Base-by-base conservation (phyloP, 1,140 invertebrate genomes). In the Aricia agestis region DNA sequence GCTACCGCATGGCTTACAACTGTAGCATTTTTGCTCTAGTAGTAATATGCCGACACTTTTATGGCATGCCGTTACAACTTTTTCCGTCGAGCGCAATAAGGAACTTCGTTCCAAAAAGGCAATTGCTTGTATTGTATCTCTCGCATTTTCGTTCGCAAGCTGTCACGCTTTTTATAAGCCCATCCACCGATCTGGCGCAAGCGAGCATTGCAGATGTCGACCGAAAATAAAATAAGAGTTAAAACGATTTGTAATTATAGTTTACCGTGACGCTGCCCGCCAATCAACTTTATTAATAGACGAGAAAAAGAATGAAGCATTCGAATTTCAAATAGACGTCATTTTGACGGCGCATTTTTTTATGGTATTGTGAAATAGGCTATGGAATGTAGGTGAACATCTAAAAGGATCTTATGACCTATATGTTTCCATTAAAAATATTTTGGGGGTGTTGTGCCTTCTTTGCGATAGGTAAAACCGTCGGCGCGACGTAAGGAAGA, bases 211-310 rank as follows among this genome's bases (percentile, higher is more conserved):
- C 81, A 81, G 77, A 80, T 78, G 79, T 81, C 74, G 67, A 65
- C 68, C 42, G 78, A 72, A 81, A 81, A 82, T 82, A 80, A 82
- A 78, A 81, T 79, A 80, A 81, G 72, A 78, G 78, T 77, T 78
- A 83, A 83, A 79, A 66, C 58, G 17, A 25, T 63, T 63, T 19
- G 18, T 63, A 63, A 63, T 63, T 63, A 63, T 19, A 63, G 59
- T 63, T 63, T 63, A 63, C 18, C 59, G 59, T 63, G 59, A 63
- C 59, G 59, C 18, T 19, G 18, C 18, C 18, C 59, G 59, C 18
- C 59, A 25, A 63, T 19, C 59, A 63, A 25, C 18, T 63, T 63
- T 63, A 63, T 25, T 63, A 63, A 63, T 63, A 63, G 59, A 18
- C 59, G n/a, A 18, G n/a, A 59, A 59, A 59, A 17, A 17, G n/a